Evolutionary conservation across 2,888 invertebrate species (phyloP).

Genomic region (Nudaria mundana): DNA sequence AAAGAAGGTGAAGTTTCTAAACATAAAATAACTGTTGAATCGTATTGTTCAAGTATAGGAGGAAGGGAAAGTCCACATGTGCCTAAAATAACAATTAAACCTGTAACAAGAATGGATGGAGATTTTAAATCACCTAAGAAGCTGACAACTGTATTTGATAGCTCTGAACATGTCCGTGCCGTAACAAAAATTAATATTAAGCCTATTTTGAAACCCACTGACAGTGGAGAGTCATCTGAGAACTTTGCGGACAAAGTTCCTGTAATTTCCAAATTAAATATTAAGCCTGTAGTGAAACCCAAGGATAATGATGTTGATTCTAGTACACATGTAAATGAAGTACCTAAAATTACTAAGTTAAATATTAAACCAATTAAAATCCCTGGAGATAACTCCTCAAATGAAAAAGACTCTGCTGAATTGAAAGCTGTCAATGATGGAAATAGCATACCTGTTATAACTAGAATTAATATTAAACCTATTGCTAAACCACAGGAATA

Average conservation of each 20-base stretch:
- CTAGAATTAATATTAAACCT: conserved; percentile 80
- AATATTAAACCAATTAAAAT: conserved; percentile 79
- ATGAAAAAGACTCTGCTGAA: conserved; percentile 71
- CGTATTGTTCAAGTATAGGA: conserved; percentile 45
- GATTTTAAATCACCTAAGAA: conserved; percentile 51
- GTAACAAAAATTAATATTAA: conserved; percentile 73
- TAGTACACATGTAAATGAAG: conserved; percentile 68
- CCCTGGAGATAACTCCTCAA: conserved; percentile 65
- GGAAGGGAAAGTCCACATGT: conserved; percentile 66
- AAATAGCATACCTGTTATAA: conserved; percentile 73
- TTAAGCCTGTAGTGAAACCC: conserved; percentile 76
- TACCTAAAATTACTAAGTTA: conserved; percentile 78
- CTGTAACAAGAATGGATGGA: conserved; percentile 55
- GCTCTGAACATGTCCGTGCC: conserved; percentile 60
- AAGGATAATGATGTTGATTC: conserved; percentile 70
- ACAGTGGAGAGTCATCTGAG: conserved; percentile 52
- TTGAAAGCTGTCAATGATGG: conserved; percentile 59
- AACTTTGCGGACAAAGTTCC: conserved; percentile 66
- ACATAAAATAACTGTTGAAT: conserved; percentile 52
- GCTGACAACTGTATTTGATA: conserved; percentile 43
- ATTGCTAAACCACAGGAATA: conserved; percentile 73
- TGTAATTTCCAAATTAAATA: conserved; percentile 79
- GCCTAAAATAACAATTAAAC: conserved; percentile 82
- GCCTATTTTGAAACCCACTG: conserved; percentile 70
- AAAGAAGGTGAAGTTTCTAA: conserved; percentile 52